Evolutionary conservation across 2,888 invertebrate genomes (phyloP).

Genomic region (Oscheius sp.): DNA sequence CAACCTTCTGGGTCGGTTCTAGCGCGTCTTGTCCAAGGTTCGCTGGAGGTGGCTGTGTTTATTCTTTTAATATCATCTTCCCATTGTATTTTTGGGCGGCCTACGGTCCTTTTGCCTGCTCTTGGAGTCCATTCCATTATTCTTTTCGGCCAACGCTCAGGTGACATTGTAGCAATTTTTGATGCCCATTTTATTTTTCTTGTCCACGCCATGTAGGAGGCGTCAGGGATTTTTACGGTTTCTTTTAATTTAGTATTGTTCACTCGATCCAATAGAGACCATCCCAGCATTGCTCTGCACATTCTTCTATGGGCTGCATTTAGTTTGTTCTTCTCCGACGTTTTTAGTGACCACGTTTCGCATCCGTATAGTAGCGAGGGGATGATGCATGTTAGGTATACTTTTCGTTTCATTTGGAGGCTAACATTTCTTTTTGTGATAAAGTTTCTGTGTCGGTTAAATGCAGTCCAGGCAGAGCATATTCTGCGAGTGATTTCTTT

Average conservation of each 20-base stretch:
- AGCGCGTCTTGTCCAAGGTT: too few species aligned
- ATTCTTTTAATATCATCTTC: background rate
- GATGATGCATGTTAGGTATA: too few species aligned
- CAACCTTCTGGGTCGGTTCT: too few species aligned
- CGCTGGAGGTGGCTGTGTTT: too few species aligned
- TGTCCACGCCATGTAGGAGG: background rate
- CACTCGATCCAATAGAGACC: too few species aligned
- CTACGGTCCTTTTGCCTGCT: background rate
- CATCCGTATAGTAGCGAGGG: too few species aligned
- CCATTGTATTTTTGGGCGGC: background rate
- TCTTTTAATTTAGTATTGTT: too few species aligned
- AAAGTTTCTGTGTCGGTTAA: constrained; percentile 21
- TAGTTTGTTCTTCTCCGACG: too few species aligned
- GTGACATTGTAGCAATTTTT: background rate
- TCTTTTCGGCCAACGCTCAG: background rate
- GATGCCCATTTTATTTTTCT: constrained; percentile 4
- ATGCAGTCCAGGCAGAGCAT: constrained; percentile 24
- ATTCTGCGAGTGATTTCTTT: constrained; percentile 25
- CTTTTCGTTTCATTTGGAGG: background rate
- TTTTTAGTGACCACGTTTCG: too few species aligned
- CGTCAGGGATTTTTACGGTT: too few species aligned
- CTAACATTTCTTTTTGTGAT: background rate
- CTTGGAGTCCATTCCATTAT: background rate
- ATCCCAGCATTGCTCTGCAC: too few species aligned
- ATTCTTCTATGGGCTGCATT: too few species aligned